Conservation (phyloP, 1,140 invertebrate genomes). For the Anagrus nilaparvatae region DNA sequence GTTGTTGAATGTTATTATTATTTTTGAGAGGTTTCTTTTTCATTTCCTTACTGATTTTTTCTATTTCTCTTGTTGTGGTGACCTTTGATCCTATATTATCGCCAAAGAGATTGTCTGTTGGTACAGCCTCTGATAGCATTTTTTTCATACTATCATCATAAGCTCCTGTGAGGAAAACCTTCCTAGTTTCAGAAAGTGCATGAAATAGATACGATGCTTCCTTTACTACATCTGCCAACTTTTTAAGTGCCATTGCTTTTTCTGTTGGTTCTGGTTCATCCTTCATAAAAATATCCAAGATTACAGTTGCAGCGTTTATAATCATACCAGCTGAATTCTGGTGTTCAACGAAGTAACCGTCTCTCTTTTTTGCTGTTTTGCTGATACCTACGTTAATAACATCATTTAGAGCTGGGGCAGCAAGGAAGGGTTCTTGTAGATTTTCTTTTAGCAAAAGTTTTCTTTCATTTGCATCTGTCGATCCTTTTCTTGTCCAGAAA, state of each 20-base stretch:
- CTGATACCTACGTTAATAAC: too few species aligned
- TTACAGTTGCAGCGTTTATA: conserved; percentile 3
- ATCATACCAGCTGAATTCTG: conserved; percentile 6
- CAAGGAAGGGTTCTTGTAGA: too few species aligned
- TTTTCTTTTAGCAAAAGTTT: too few species aligned
- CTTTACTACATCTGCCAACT: conserved; percentile 13
- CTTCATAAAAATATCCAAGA: conserved; percentile 10
- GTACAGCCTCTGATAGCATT: conserved; percentile 3
- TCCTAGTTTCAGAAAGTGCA: conserved; percentile 6
- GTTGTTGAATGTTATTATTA: conserved; percentile 3
- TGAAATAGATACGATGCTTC: not conserved
- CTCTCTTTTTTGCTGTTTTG: conserved; percentile 5
- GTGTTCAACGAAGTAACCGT: conserved; percentile 10
- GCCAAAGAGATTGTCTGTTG: conserved; percentile 8
- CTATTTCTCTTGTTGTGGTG: conserved; percentile 10
- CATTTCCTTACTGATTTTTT: conserved; percentile 5
- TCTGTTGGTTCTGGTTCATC: conserved; percentile 11
- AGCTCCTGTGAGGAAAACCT: conserved; percentile 13
- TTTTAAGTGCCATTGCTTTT: conserved; percentile 5
- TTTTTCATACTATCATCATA: conserved; percentile 10
- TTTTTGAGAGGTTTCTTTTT: conserved; percentile 9
- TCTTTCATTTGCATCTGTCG: too few species aligned
- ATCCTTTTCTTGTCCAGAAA: too few species aligned
- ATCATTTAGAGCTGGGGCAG: too few species aligned
- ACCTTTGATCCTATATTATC: conserved; percentile 4